Evolutionary conservation across 2,888 invertebrate species (phyloP).

Genomic region (Drosophila formosana): DNA sequence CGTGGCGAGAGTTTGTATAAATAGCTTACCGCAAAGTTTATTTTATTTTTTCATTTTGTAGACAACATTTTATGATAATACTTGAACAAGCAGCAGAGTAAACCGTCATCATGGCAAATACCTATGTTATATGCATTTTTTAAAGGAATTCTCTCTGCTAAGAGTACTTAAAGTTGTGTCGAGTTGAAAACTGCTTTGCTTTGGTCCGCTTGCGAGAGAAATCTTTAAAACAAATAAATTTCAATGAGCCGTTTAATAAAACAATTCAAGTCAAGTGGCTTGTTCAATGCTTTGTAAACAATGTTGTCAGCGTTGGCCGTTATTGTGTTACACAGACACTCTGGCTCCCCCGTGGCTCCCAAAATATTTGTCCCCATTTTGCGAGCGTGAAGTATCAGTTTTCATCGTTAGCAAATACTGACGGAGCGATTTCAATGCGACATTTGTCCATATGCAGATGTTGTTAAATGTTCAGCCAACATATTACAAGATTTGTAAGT

Average conservation of each 20-base stretch:
- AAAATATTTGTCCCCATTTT: constrained; percentile 26
- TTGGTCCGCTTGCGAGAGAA: neutral
- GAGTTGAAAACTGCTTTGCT: neutral
- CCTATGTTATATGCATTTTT: constrained; percentile 12
- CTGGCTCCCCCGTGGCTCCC: neutral
- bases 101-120: constrained; percentile 27
- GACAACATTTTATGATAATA: constrained; percentile 58
- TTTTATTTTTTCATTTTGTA: constrained; percentile 18
- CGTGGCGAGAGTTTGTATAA: constrained; percentile 32
- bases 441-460: constrained; percentile 16
- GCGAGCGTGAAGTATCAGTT: constrained; percentile 60
- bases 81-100: constrained; percentile 8
- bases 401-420: constrained; percentile 65
- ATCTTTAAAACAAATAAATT: constrained; percentile 43
- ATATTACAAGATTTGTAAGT: neutral
- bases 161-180: neutral
- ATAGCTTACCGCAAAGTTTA: constrained; percentile 59
- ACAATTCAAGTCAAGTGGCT: constrained; percentile 58
- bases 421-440: constrained; percentile 24
- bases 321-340: constrained; percentile 32
- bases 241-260: constrained; percentile 45
- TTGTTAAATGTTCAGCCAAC: neutral
- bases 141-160: neutral
- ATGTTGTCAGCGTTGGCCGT: constrained; percentile 28
- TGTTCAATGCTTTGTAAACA: constrained; percentile 44